phyloP scores from a whole-genome alignment of 2,113 vertebrate genomes.

The Jacana jacana region DNA sequence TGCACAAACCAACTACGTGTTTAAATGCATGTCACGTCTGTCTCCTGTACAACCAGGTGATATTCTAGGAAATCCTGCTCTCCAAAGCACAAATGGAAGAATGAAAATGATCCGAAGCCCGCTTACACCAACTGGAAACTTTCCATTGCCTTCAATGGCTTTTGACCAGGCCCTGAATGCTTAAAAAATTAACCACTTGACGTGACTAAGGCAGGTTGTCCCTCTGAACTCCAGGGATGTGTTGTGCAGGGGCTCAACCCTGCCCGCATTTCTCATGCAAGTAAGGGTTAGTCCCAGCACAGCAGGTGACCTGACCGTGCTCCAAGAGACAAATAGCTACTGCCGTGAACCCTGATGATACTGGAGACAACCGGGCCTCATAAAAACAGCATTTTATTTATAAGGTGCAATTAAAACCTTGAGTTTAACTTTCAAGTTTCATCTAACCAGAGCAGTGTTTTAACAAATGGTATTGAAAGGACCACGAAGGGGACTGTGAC shows the following conservation, averaged over 20 bases:
- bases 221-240: slow-evolving; percentile 17
- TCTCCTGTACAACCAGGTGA: not conserved
- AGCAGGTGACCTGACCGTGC: slow-evolving; percentile 1
- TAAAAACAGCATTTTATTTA: slow-evolving; percentile 56
- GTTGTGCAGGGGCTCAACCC: slow-evolving; percentile 3
- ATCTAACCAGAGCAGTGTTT: slow-evolving; percentile 32
- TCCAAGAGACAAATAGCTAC: slow-evolving; percentile 46
- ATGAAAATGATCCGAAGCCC: not conserved
- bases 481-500: not conserved
- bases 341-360: slow-evolving; percentile 53
- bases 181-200: slow-evolving; percentile 30
- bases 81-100: not conserved
- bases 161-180: not conserved
- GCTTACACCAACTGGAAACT: not conserved
- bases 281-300: slow-evolving; percentile 9
- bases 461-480: slow-evolving; percentile 20
- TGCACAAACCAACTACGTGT: not conserved
- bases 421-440: slow-evolving; percentile 45
- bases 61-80: not conserved
- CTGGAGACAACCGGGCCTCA: slow-evolving; percentile 31
- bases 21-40: not conserved
- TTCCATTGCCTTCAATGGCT: not conserved
- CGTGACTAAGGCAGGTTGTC: not conserved
- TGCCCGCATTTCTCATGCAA: slow-evolving; percentile 14
- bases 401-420: slow-evolving; percentile 44